Percentiles rank a stretch among this genome's conserved stretches.
These are phyloP conservation scores for Aldabrachelys gigantea DNA, from an alignment of 2,113 vertebrate genomes.

Conservation along the genomic window DNA sequence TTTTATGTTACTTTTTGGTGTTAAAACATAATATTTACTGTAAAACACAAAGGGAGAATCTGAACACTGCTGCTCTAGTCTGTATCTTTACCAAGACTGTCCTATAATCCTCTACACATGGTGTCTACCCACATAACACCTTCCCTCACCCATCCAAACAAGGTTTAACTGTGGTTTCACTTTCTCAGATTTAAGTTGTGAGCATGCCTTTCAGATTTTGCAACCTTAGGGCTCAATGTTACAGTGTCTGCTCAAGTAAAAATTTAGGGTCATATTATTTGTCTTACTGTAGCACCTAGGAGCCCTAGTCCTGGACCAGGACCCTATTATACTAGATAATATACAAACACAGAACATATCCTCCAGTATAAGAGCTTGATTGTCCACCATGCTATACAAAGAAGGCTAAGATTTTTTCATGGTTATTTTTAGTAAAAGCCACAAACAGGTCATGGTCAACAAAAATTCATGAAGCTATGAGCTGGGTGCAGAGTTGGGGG, in stretches of 20 bases:
- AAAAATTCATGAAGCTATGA: too few species aligned
- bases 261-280: accelerated
- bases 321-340: background rate
- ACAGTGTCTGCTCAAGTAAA: background rate
- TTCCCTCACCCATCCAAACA: background rate
- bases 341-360: background rate
- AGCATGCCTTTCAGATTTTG: background rate
- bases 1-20: background rate
- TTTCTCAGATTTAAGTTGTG: background rate
- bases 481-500: too few species aligned
- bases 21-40: background rate
- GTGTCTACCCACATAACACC: background rate
- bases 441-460: too few species aligned
- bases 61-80: slow-evolving; percentile 2
- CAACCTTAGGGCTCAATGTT: background rate
- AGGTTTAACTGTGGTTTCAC: background rate
- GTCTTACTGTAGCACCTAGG: background rate
- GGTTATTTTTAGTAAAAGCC: too few species aligned
- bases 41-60: background rate
- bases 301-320: background rate
- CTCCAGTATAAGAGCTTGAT: background rate
- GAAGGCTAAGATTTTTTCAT: too few species aligned
- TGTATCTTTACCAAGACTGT: background rate
- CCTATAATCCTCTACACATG: background rate
- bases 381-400: background rate